phyloP scores from a whole-genome alignment of 2,797 vertebrate species.

The Crocidura indochinensis region DNA sequence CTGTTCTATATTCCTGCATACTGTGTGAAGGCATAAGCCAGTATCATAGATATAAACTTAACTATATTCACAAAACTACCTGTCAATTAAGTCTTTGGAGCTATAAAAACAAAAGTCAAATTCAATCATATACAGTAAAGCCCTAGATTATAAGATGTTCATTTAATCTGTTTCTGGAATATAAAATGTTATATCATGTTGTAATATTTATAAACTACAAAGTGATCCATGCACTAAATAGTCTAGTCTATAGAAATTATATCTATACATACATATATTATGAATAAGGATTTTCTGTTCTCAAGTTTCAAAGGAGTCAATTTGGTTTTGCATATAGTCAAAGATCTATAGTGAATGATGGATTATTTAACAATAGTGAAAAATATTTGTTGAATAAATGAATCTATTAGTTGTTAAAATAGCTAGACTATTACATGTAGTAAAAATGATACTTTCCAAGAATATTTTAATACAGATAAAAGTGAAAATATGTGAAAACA shows the following conservation, averaged over 20 bases:
- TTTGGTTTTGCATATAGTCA: neutral
- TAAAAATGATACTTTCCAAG: constrained; percentile 44
- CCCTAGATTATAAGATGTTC: constrained; percentile 7
- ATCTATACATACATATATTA: neutral
- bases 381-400: constrained; percentile 34
- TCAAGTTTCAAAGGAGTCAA: constrained; percentile 65
- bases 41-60: neutral
- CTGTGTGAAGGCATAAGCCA: neutral
- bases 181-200: constrained; percentile 15
- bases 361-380: constrained; percentile 40
- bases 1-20: neutral
- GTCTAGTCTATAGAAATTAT: constrained; percentile 1
- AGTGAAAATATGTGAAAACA: constrained; percentile 54
- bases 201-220: neutral
- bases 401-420: neutral
- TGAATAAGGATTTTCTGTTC: constrained; percentile 53
- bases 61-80: constrained; percentile 2
- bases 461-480: constrained; percentile 41
- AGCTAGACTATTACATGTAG: neutral
- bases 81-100: constrained; percentile 13
- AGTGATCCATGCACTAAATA: constrained; percentile 44
- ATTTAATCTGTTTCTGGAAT: constrained; percentile 52
- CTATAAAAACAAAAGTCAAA: neutral
- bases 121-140: neutral
- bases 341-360: constrained; percentile 57